These are phyloP conservation scores for Sebastes steindachneri DNA, from an alignment of 2,797 vertebrate genomes.

Conservation along the genomic window DNA sequence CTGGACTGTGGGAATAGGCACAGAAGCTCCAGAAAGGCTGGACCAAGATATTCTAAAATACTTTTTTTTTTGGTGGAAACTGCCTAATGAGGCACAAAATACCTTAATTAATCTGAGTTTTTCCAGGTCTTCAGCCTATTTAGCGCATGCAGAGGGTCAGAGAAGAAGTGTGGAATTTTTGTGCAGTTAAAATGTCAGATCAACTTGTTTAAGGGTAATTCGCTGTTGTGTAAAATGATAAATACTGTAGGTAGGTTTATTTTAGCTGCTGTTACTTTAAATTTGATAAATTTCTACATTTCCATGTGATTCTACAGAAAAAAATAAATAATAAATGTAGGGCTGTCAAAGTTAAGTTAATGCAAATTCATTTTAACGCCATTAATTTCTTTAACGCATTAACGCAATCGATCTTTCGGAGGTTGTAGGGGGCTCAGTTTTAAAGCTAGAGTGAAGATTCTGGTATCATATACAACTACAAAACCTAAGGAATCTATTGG, in stretches of 20 bases:
- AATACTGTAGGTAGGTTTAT: not conserved
- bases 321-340: not conserved
- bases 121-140: constrained; percentile 23
- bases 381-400: too few relatives aligned
- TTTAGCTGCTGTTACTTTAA: not conserved
- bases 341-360: too few relatives aligned
- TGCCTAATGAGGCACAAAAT: constrained; percentile 39
- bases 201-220: not conserved
- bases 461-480: too few relatives aligned
- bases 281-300: not conserved
- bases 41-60: constrained; percentile 33
- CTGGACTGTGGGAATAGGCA: constrained; percentile 73
- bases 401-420: too few relatives aligned
- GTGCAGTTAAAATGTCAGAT: not conserved
- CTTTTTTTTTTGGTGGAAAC: constrained; percentile 27
- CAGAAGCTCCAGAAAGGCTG: constrained; percentile 48
- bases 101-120: constrained; percentile 31
- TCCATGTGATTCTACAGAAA: not conserved
- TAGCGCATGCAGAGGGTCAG: not conserved
- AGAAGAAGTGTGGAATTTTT: not conserved
- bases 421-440: too few relatives aligned
- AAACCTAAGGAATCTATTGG: too few relatives aligned
- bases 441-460: too few relatives aligned
- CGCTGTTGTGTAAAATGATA: not conserved
- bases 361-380: too few relatives aligned